Percentiles rank a stretch among this genome's conserved stretches.
Conservation (phyloP, 1,140 invertebrate species). For the Patella vulgata region DNA sequence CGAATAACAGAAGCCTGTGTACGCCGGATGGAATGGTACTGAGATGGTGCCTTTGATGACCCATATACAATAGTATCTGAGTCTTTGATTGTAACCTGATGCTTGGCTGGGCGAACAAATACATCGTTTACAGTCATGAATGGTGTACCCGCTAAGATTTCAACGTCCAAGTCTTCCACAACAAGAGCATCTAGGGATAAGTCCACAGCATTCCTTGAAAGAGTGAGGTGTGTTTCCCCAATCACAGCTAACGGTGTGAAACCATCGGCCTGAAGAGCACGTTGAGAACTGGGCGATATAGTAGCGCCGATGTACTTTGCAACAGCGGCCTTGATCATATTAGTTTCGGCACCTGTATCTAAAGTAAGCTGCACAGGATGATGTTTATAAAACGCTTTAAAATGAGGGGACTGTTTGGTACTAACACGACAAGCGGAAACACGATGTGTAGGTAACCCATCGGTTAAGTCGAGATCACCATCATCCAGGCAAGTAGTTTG, state of each 20-base stretch:
- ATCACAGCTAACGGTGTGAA: conserved; percentile 1
- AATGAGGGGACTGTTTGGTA: too few relatives aligned
- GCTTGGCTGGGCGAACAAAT: conserved; percentile 18
- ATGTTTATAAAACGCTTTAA: too few relatives aligned
- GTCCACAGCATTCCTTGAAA: conserved; percentile 1
- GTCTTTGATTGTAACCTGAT: conserved; percentile 7
- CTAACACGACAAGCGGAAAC: too few relatives aligned
- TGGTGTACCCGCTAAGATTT: conserved; percentile 18
- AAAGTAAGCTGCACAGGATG: too few relatives aligned
- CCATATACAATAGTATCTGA: background rate
- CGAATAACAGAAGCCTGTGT: background rate
- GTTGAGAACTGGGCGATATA: too few relatives aligned
- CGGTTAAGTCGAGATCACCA: too few relatives aligned
- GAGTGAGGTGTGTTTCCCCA: conserved; percentile 4
- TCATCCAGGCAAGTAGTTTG: too few relatives aligned
- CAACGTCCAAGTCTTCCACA: conserved; percentile 22
- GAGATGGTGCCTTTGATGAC: background rate
- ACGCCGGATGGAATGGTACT: background rate
- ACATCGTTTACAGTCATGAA: conserved; percentile 30
- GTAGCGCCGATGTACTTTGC: too few relatives aligned
- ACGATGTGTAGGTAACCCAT: too few relatives aligned
- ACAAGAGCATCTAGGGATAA: conserved; percentile 20
- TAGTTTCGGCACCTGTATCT: too few relatives aligned
- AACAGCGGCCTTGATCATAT: too few relatives aligned
- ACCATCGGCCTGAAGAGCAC: conserved; percentile 2